These are phyloP conservation scores for Phoebastria nigripes DNA, from an alignment of 2,797 vertebrate genomes.

Conservation along the genomic window DNA sequence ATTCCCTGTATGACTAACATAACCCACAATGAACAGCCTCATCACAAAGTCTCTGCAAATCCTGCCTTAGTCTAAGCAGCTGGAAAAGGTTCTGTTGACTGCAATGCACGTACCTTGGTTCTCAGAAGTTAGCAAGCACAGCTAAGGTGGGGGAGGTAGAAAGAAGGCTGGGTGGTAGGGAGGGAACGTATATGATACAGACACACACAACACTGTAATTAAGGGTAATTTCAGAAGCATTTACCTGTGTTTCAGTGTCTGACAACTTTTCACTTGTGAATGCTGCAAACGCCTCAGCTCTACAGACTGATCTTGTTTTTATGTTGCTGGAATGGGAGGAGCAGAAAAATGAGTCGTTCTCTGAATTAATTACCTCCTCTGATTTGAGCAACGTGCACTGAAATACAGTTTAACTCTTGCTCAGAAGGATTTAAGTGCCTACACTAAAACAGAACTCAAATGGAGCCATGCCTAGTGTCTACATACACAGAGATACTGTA, in stretches of 20 bases:
- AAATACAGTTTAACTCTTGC: conserved; percentile 37
- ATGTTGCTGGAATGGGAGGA: conserved; percentile 16
- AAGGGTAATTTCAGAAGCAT: conserved; percentile 53
- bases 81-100: not conserved
- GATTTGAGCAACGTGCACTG: not conserved
- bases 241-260: conserved; percentile 55
- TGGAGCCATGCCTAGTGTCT: not conserved
- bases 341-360: conserved; percentile 25
- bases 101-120: not conserved
- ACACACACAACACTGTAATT: conserved; percentile 41
- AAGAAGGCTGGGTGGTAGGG: conserved; percentile 27
- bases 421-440: not conserved
- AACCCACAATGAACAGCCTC: not conserved
- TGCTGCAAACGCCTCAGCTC: not conserved
- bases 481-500: not conserved
- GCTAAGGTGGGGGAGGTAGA: not conserved
- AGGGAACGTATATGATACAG: conserved; percentile 21
- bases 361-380: conserved; percentile 35
- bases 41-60: not conserved
- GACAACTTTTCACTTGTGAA: conserved; percentile 46
- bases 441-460: not conserved
- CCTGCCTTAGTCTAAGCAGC: not conserved
- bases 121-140: conserved; percentile 8
- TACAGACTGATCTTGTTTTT: conserved; percentile 11
- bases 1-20: not conserved